A percentile compares a stretch with the other conserved stretches of the same genome.
Evolutionary conservation across 2,888 invertebrate species (phyloP).

Genomic region (Dexiosoma caninum): DNA sequence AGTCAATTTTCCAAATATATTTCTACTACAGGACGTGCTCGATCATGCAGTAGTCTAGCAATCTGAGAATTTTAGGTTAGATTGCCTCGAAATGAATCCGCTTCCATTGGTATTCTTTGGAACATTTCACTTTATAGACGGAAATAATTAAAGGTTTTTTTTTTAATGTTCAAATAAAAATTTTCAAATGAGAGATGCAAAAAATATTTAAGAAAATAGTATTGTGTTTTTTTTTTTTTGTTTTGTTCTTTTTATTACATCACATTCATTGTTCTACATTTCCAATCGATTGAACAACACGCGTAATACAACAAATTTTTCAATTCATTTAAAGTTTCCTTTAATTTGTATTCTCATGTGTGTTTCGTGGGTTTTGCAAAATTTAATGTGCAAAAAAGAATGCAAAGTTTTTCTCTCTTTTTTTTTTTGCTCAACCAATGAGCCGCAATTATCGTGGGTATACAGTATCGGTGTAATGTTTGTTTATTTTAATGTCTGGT

Average conservation of each 20-base stretch:
- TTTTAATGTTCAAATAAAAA: too few relatives aligned
- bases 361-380: constrained; percentile 23
- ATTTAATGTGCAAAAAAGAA: constrained; percentile 3
- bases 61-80: too few relatives aligned
- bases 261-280: constrained; percentile 61
- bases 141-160: too few relatives aligned
- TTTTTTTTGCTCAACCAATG: constrained; percentile 8
- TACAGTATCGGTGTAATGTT: constrained; percentile 56
- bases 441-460: constrained; percentile 60
- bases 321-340: constrained; percentile 22
- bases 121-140: too few relatives aligned
- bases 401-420: background rate
- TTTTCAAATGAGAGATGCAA: too few relatives aligned
- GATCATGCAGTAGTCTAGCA: too few relatives aligned
- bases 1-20: too few relatives aligned
- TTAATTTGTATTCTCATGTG: constrained; percentile 14
- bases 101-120: too few relatives aligned
- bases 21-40: too few relatives aligned
- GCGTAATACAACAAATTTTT: constrained; percentile 62
- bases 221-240: background rate
- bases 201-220: too few relatives aligned
- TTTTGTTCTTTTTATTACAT: constrained; percentile 15
- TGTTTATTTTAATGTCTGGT: constrained; percentile 58
- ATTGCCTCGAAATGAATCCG: too few relatives aligned
- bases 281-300: constrained; percentile 73